phyloP scores from a whole-genome alignment of 2,888 invertebrate genomes.

The Hyalella azteca region DNA sequence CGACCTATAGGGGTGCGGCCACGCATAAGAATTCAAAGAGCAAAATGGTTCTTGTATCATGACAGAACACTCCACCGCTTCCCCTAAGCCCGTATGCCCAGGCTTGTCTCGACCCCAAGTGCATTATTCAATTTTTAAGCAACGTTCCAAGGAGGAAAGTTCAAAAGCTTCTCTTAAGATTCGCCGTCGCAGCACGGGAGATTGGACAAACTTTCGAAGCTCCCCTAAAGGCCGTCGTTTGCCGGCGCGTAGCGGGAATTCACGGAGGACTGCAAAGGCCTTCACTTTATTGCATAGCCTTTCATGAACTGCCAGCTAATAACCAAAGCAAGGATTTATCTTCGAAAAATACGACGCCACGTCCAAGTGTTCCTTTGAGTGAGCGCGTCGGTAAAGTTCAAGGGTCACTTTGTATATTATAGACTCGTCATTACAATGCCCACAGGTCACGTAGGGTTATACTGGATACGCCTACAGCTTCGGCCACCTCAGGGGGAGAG shows the following conservation, averaged over 20 bases:
- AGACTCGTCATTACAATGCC: conserved; percentile 32
- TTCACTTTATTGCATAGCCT: conserved; percentile 10
- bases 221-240: not conserved
- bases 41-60: too few species aligned
- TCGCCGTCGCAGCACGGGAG: not conserved
- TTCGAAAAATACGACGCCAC: conserved; percentile 24
- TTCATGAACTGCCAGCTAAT: conserved; percentile 28
- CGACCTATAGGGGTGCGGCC: too few species aligned
- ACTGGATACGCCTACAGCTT: conserved; percentile 23
- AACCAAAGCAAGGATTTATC: conserved; percentile 36
- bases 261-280: conserved; percentile 15
- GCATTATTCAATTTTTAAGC: conserved; percentile 16
- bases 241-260: not conserved
- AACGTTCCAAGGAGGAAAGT: not conserved
- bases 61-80: too few species aligned
- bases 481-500: not conserved
- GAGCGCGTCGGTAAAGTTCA: conserved; percentile 1
- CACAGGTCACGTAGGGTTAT: conserved; percentile 20
- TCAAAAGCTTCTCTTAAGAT: not conserved
- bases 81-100: not conserved
- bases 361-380: conserved; percentile 13
- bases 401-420: conserved; percentile 29
- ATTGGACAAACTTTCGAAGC: not conserved
- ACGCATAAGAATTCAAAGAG: too few species aligned
- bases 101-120: not conserved